Evolutionary conservation across 2,888 invertebrate genomes (phyloP).

Genomic region (Entomobrya proxima): DNA sequence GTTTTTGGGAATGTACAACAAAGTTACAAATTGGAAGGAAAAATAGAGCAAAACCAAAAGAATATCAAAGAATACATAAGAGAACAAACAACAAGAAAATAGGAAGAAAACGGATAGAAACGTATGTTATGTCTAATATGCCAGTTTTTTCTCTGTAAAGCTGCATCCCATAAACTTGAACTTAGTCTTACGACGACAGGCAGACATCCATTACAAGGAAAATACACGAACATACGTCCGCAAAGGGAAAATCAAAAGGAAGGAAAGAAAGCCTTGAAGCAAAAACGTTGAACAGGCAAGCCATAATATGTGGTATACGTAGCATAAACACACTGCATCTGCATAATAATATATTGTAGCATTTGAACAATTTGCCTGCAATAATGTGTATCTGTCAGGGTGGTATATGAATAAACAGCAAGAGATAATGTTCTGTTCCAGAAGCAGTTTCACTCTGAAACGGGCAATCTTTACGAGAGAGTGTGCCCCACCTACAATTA

Average conservation of each 20-base stretch:
- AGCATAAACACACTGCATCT: neutral
- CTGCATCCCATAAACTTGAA: neutral
- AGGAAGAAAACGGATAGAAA: constrained; percentile 39
- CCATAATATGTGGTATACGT: neutral
- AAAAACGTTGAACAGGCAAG: constrained; percentile 1
- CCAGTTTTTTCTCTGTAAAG: neutral
- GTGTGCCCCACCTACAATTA: constrained; percentile 46
- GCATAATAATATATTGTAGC: neutral
- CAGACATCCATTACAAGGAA: constrained; percentile 7
- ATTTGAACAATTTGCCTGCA: constrained; percentile 1
- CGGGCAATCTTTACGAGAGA: constrained; percentile 47
- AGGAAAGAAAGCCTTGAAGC: constrained; percentile 9
- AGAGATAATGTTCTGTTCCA: constrained; percentile 49
- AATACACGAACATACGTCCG: constrained; percentile 5
- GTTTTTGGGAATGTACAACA: constrained; percentile 44
- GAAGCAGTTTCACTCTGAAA: constrained; percentile 34
- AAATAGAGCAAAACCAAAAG: constrained; percentile 45
- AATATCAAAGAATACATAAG: neutral
- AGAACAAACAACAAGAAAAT: constrained; percentile 46
- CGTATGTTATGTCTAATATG: too few relatives aligned
- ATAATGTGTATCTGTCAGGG: constrained; percentile 12
- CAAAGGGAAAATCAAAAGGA: constrained; percentile 16
- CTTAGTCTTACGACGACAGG: constrained; percentile 19
- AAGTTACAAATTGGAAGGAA: constrained; percentile 55
- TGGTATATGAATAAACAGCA: constrained; percentile 2